Evolutionary conservation across 2,888 invertebrate genomes (phyloP), one percentile per base, ranked within the genome.

Genomic region (Orthosia cruda): DNA sequence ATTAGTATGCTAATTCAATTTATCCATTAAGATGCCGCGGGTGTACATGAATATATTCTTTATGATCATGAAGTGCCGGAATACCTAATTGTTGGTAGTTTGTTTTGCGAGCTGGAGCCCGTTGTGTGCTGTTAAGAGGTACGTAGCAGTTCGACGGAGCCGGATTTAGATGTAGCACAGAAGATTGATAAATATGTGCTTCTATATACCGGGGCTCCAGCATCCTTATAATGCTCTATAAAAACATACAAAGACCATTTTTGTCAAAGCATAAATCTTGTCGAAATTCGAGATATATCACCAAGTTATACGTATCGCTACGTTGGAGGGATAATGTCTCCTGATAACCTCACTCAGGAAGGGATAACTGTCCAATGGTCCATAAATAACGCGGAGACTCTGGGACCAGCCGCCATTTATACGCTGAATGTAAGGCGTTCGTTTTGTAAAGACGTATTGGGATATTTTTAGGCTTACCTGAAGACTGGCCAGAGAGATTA

Each of bases 311-410:
- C 55, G 68, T 74, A 77, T 74, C 70, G 69, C 57, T 71, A 52
- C 70, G 70, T 47, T 49, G 73, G 49, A 81, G 79, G 86, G 86
- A 85, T 81, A 85, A 85, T 86, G 87, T 72, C 78, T 62, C 54
- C 69, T 79, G 85, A 85, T 85, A 85, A 84, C 84, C 84, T 81
- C 80, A 13, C 77, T 77, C 82, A 87, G 86, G 82, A 80, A 86
- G 86, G 86, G 87, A 86, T 84, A 71, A 79, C 75, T 70, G 80
- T 79, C 87, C 85, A 71, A 72, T 74, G 80, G 72, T 66, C 80
- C 82, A 87, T 86, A 87, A 87, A 87, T 86, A 87, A 87, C 85
- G 82, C 70, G 77, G 49, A 54, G 81, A 71, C 69, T 75, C 54
- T 67, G 73, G 71, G 71, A 61, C 71, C 45, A 67, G 57, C 59